Percentiles rank a stretch among this genome's conserved stretches.
These are phyloP conservation scores for Idaea aversata DNA, from an alignment of 2,888 invertebrate genomes.

Conservation along the genomic window DNA sequence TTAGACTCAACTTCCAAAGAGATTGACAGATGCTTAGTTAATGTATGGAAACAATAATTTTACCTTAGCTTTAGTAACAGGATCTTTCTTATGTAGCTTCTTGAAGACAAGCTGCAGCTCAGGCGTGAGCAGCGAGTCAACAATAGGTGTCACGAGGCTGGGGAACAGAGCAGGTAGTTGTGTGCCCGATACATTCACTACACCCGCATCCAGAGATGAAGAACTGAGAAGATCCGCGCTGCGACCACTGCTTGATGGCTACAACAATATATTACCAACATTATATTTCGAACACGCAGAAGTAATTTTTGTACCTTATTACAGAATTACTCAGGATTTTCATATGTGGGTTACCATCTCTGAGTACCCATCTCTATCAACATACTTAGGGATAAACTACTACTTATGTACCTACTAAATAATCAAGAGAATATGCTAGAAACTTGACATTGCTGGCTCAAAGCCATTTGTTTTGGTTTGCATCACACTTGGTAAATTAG, in stretches of 20 bases:
- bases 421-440: not conserved
- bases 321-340: not conserved
- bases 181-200: constrained; percentile 29
- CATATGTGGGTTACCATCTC: not conserved
- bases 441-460: not conserved
- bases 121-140: constrained; percentile 85
- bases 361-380: no score
- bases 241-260: constrained; percentile 95
- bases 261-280: constrained; percentile 27
- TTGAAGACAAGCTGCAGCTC: constrained; percentile 90
- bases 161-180: constrained; percentile 58
- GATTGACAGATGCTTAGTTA: not conserved
- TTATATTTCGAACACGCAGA: not conserved
- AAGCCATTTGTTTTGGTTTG: not conserved
- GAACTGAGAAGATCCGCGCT: constrained; percentile 89
- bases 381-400: no score
- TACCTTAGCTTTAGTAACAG: constrained; percentile 93
- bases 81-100: constrained; percentile 94
- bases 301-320: not conserved
- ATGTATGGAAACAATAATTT: not conserved
- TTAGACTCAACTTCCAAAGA: no score
- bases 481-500: no score
- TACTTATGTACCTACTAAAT: no score
- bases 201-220: constrained; percentile 42
- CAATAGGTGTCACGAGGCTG: constrained; percentile 61